These are phyloP conservation scores for Alosa sapidissima DNA, from an alignment of 2,797 vertebrate genomes.

Conservation along the genomic window DNA sequence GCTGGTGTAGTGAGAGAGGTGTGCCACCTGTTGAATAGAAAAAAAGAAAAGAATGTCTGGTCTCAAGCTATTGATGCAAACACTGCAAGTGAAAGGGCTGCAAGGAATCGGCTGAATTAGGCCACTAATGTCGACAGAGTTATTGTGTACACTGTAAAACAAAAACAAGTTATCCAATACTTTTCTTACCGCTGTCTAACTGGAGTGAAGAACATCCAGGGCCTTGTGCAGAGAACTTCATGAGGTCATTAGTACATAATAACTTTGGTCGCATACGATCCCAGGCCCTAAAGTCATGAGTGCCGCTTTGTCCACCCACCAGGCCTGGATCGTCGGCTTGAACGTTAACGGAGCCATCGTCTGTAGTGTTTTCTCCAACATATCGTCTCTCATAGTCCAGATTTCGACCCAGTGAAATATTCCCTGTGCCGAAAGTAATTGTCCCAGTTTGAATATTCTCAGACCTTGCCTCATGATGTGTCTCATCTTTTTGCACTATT, in stretches of 20 bases:
- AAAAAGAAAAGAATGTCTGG: not conserved
- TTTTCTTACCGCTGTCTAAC: conserved; percentile 57
- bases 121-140: too few relatives aligned
- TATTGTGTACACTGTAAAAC: too few relatives aligned
- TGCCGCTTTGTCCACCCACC: not conserved
- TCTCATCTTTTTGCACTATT: not conserved
- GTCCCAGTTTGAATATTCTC: not conserved
- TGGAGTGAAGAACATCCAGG: conserved; percentile 46
- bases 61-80: too few relatives aligned
- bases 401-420: too few relatives aligned
- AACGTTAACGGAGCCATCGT: not conserved
- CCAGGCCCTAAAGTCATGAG: conserved; percentile 44
- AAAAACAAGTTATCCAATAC: too few relatives aligned
- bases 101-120: too few relatives aligned
- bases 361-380: not conserved
- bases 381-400: not conserved
- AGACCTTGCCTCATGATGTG: not conserved
- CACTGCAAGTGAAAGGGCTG: too few relatives aligned
- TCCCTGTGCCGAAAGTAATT: not conserved
- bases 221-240: conserved; percentile 62
- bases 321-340: not conserved
- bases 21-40: conserved; percentile 39
- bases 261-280: conserved; percentile 49
- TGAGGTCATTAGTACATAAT: conserved; percentile 54
- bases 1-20: conserved; percentile 43